Evolutionary conservation across 2,113 vertebrate species (phyloP), one percentile per base, ranked within the genome.

Genomic region (Motacilla tschutschensis): DNA sequence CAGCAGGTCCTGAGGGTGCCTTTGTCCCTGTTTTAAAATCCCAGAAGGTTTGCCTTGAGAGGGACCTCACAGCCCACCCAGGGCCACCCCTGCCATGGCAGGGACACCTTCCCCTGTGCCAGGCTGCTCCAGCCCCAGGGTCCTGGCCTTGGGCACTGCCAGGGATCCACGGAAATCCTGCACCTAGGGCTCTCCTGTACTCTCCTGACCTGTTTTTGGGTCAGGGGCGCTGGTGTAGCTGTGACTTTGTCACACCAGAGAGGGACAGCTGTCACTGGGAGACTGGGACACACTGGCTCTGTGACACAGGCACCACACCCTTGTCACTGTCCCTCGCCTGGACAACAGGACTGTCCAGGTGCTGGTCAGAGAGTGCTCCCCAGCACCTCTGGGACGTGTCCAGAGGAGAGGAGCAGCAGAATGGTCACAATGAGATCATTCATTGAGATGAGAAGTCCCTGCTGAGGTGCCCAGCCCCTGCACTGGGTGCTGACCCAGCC

Each of bases 361-460:
- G 15, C 59, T 66, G 53, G 8, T 24, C 8, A 22, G 40, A 18
- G 51, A 64, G 51, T 0, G 3, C 31, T 71, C 7, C 46, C 4
- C 64, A 9, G 5, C 65, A 10, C 20, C 33, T 0, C 48, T 8
- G 38, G 21, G 31, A 51, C 2, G 7, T 36, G 60, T 6, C 55
- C 8, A 1, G 1, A 1, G 59, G 54, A 65, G 26, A 31, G 46
- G 24, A 59, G 46, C 25, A 25, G 3, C 33, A 22, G 46, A 26
- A 15, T 0, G 15, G 5, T 5, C 20, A 5, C 1, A 25, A 4
- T 8, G 9, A 40, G 44, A 3, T 10, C 15, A 17, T 28, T 50
- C 59, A 3, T 11, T 4, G 25, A 14, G 25, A 2, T 10, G 3
- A 7, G 19, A 24, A 26, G 35, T 1, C 11, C 5, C 10, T 26